Percentiles rank a stretch among this genome's conserved stretches.
These are phyloP conservation scores for Nephrotoma guestfalica DNA, from an alignment of 2,888 invertebrate genomes.

Conservation along the genomic window DNA sequence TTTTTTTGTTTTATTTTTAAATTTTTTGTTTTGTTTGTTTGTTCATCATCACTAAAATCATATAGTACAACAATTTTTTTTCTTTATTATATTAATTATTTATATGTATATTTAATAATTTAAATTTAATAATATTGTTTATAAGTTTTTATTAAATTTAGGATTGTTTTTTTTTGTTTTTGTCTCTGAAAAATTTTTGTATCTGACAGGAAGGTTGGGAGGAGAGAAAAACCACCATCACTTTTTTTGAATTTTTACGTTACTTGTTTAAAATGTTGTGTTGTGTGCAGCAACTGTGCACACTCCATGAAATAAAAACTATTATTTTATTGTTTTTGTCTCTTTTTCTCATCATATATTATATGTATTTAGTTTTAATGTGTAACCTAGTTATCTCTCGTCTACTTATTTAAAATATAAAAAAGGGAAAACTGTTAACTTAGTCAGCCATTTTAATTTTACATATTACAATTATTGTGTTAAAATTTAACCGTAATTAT, in stretches of 20 bases:
- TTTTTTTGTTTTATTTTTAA: not conserved
- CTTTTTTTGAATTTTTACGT: not conserved
- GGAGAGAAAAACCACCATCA: not conserved
- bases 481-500: not conserved
- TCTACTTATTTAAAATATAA: not conserved
- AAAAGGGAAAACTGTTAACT: not conserved
- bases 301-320: not conserved
- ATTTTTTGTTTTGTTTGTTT: not conserved
- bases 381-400: not conserved
- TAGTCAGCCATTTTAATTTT: not conserved
- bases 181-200: not conserved
- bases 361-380: not conserved
- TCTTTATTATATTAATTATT: not conserved
- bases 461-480: not conserved
- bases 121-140: not conserved
- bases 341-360: not conserved
- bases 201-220: not conserved
- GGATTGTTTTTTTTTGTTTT: not conserved
- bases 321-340: not conserved
- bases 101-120: not conserved
- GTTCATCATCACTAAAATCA: slow-evolving; percentile 2
- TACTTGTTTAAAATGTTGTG: not conserved
- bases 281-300: too few relatives aligned
- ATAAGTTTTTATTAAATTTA: not conserved
- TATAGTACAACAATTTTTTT: not conserved